Percentiles rank a stretch among this genome's conserved stretches.
Evolutionary conservation across 2,113 vertebrate species (phyloP).

Genomic region (Calyptomena viridis): DNA sequence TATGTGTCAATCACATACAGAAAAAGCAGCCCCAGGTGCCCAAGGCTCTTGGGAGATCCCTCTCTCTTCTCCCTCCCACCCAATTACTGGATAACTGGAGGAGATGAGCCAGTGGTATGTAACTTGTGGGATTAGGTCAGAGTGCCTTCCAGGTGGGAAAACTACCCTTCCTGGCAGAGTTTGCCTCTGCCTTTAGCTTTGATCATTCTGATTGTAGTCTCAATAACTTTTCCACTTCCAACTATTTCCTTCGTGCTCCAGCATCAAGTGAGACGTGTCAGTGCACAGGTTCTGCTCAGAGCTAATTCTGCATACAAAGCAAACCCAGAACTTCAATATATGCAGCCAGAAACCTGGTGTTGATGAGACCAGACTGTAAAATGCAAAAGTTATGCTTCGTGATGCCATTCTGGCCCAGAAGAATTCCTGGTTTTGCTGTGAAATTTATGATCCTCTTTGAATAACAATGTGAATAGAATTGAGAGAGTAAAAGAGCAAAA

Average conservation of each 20-base stretch:
- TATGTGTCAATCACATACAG: background rate
- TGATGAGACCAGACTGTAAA: background rate
- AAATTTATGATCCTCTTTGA: background rate
- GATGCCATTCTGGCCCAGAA: background rate
- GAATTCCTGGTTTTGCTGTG: background rate
- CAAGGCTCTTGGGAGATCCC: background rate
- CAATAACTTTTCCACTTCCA: background rate
- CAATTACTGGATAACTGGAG: background rate
- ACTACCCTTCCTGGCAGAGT: background rate
- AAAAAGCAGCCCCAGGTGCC: background rate
- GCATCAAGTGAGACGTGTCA: background rate
- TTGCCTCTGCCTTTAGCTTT: background rate
- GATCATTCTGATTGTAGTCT: background rate
- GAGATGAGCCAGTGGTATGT: background rate
- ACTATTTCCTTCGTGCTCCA: background rate
- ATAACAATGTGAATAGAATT: background rate
- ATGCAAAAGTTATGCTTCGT: background rate
- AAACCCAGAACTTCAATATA: background rate
- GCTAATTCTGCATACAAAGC: background rate
- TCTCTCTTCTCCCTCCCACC: background rate
- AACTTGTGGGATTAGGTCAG: background rate
- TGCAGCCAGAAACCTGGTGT: background rate
- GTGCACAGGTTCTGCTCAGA: background rate
- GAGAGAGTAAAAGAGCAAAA: background rate
- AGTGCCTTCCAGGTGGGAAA: background rate